Conservation (phyloP, 2,113 vertebrate species). For the Junco hyemalis region DNA sequence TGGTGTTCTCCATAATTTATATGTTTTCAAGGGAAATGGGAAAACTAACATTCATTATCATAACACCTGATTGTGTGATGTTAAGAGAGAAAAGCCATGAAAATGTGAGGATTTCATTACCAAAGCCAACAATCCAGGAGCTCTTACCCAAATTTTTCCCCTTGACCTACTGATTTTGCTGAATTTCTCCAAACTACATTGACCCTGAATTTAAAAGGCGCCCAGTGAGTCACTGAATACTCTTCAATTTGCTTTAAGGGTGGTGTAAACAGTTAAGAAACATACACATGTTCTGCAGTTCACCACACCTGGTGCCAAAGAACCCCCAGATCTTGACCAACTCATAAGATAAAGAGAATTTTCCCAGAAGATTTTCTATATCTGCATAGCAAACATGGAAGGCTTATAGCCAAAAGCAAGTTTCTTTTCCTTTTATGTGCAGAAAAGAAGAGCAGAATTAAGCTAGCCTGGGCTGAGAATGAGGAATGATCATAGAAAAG, state of each 20-base stretch:
- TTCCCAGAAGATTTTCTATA: neutral
- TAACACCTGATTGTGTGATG: neutral
- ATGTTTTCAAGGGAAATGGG: neutral
- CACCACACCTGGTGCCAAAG: neutral
- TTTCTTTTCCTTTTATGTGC: neutral
- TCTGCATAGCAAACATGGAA: neutral
- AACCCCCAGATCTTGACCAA: neutral
- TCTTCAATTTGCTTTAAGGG: neutral
- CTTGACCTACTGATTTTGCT: neutral
- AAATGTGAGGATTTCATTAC: neutral
- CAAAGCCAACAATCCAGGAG: neutral
- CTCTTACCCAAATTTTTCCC: neutral
- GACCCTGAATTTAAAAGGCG: neutral
- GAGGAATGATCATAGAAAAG: neutral
- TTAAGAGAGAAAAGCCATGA: neutral
- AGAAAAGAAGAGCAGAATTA: neutral
- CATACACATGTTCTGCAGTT: neutral
- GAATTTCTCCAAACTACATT: neutral
- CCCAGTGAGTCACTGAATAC: neutral
- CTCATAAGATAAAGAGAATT: neutral
- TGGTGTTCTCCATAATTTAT: neutral
- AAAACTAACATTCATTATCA: neutral
- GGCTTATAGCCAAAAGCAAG: neutral
- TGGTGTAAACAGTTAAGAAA: neutral
- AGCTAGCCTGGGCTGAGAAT: neutral